Percentiles rank a stretch among this genome's conserved stretches.
These are phyloP conservation scores for Aulostomus chinensis DNA, from an alignment of 2,797 vertebrate species.

Conservation along the genomic window DNA sequence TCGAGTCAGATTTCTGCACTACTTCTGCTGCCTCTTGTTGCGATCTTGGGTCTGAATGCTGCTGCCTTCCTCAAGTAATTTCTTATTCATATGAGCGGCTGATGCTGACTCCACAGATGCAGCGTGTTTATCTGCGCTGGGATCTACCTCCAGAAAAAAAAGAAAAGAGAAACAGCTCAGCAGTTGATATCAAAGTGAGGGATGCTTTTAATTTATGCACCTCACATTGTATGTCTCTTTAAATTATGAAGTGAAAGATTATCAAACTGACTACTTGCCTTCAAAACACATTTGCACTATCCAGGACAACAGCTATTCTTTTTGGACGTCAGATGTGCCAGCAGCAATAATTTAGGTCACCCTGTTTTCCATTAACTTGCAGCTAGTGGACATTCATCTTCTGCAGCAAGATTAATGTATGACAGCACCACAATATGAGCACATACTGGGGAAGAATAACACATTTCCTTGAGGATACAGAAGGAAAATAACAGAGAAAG, in stretches of 20 bases:
- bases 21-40: neutral
- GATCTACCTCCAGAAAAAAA: constrained; percentile 16
- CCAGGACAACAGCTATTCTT: constrained; percentile 36
- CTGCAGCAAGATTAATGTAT: constrained; percentile 8
- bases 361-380: constrained; percentile 53
- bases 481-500: neutral
- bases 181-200: constrained; percentile 34
- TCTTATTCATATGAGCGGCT: constrained; percentile 26
- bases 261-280: no score
- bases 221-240: constrained; percentile 17
- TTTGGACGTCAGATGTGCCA: constrained; percentile 42
- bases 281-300: constrained; percentile 2
- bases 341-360: constrained; percentile 55
- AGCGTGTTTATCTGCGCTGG: constrained; percentile 12
- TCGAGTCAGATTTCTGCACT: neutral
- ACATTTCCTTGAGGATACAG: neutral
- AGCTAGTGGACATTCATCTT: constrained; percentile 39
- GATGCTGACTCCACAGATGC: constrained; percentile 29
- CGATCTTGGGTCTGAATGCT: constrained; percentile 9
- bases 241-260: constrained; percentile 7
- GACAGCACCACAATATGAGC: neutral
- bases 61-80: constrained; percentile 17
- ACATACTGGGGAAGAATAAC: neutral
- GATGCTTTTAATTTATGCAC: constrained; percentile 30
- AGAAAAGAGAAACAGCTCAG: neutral